Evolutionary conservation across 92 coral and sea anemone species (phyloP).

Genomic region (Scolanthus callimorphus): DNA sequence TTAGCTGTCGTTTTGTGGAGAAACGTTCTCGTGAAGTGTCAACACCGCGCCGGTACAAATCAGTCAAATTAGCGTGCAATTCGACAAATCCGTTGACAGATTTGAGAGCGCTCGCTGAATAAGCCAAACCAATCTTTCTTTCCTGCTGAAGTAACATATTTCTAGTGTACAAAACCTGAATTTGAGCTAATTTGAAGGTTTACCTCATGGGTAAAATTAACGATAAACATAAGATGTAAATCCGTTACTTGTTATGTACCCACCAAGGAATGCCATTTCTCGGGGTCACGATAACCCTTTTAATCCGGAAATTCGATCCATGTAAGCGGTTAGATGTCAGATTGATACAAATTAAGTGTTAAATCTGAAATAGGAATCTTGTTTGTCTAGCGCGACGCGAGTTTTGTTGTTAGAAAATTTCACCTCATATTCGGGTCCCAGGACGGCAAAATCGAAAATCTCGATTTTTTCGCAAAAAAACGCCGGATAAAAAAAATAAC

Average conservation of each 20-base stretch:
- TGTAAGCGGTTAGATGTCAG: not conserved
- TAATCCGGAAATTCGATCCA: not conserved
- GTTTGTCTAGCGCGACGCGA: not conserved
- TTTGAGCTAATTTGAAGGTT: not conserved
- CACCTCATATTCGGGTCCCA: not conserved
- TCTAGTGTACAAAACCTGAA: not conserved
- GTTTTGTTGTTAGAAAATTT: not conserved
- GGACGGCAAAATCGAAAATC: not conserved
- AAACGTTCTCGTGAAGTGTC: not conserved
- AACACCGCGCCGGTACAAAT: not conserved
- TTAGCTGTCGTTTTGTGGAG: not conserved
- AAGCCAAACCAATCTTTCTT: not conserved
- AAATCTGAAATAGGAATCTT: not conserved
- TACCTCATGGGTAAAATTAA: not conserved
- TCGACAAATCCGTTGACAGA: not conserved
- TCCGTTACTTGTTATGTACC: not conserved
- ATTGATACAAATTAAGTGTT: not conserved
- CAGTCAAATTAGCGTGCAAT: not conserved
- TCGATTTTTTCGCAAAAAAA: not conserved
- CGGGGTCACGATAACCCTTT: not conserved
- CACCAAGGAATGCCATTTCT: not conserved
- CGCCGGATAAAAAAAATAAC: not conserved
- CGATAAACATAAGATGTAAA: not conserved
- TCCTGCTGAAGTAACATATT: not conserved
- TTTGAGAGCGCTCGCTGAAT: not conserved